Evolutionary conservation across 2,888 invertebrate species (phyloP).

Genomic region (Trissoscelio sp.): DNA sequence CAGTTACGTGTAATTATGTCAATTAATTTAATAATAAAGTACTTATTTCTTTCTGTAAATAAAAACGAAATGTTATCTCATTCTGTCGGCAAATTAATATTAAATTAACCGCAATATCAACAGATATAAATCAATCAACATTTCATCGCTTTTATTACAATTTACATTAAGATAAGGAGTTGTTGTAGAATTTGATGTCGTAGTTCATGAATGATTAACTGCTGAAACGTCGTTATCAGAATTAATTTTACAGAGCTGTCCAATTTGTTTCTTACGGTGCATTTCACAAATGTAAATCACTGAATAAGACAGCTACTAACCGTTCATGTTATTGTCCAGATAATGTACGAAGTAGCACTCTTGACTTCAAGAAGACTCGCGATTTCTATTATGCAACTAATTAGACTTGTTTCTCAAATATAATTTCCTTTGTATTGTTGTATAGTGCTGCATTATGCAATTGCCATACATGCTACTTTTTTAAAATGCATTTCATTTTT

Average conservation of each 20-base stretch:
- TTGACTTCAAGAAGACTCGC: conserved; percentile 21
- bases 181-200: not conserved
- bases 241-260: conserved; percentile 53
- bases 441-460: too few species aligned
- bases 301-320: conserved; percentile 48
- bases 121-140: too few species aligned
- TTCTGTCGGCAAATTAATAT: too few species aligned
- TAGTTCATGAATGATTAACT: conserved; percentile 43
- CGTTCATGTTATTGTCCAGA: conserved; percentile 53
- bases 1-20: not conserved
- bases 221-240: conserved; percentile 46
- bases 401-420: conserved; percentile 15
- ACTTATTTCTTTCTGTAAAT: not conserved
- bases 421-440: conserved; percentile 9
- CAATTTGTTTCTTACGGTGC: conserved; percentile 48
- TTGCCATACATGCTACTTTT: too few species aligned
- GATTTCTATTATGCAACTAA: conserved; percentile 35
- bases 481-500: not conserved
- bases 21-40: not conserved
- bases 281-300: conserved; percentile 49
- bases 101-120: too few species aligned
- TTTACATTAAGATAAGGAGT: conserved; percentile 7
- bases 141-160: not conserved
- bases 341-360: conserved; percentile 18
- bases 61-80: not conserved